Percentiles rank a stretch among this genome's conserved stretches.
These are phyloP conservation scores for Drosophila santomea DNA, from an alignment of 1,140 invertebrate species.

Conservation along the genomic window DNA sequence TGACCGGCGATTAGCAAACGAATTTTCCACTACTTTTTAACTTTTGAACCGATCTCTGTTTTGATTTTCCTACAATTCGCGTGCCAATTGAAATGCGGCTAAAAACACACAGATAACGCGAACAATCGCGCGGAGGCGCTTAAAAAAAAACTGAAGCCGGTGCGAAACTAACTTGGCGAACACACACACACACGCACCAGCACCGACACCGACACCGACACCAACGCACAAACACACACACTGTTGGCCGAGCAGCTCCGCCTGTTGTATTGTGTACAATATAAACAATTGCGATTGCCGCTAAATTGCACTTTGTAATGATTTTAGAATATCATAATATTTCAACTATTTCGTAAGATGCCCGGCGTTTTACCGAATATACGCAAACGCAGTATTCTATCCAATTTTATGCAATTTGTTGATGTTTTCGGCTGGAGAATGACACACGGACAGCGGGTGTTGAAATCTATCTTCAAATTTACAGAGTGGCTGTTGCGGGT, in stretches of 20 bases:
- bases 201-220: no score
- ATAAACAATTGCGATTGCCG: slow-evolving; percentile 22
- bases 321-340: no score
- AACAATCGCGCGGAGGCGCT: slow-evolving; percentile 35
- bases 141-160: slow-evolving; percentile 19
- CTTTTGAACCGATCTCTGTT: slow-evolving; percentile 12
- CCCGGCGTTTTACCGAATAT: slow-evolving; percentile 1
- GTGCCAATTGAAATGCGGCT: slow-evolving; percentile 20
- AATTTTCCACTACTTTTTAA: not conserved
- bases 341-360: not conserved
- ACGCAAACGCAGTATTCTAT: not conserved
- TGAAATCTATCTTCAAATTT: not conserved
- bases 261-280: slow-evolving; percentile 18
- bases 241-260: slow-evolving; percentile 32
- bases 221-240: not conserved
- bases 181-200: slow-evolving; percentile 31
- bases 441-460: not conserved
- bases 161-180: slow-evolving; percentile 26
- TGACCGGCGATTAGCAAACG: slow-evolving; percentile 29
- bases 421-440: not conserved
- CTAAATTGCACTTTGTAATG: slow-evolving; percentile 10
- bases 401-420: not conserved
- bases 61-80: slow-evolving; percentile 2
- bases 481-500: not conserved
- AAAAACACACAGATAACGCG: slow-evolving; percentile 24